Base-by-base conservation (phyloP, 2,113 vertebrate species). In the Lophura nycthemera region DNA sequence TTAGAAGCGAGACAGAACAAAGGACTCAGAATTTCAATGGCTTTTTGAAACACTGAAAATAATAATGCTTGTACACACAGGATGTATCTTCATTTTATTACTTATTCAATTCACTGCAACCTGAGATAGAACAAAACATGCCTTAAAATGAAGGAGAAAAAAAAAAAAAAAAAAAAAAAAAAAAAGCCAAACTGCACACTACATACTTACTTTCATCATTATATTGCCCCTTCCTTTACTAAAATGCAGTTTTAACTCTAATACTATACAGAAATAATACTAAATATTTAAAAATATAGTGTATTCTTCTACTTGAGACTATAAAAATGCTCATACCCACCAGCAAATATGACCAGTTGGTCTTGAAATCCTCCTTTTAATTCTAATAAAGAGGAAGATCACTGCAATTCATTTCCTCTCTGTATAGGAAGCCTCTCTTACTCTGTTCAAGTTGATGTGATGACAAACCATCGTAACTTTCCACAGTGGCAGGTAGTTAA, bases 191-290 rank as follows among this genome's bases (percentile, higher is more conserved):
- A 69, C 8, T 11, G 77, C 4, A 2, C 11, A 45, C 5, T 2
- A 29, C 66, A 2, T 17, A 25, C 45, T 78, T 36, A 4, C 5
- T 78, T 78, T 89, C 16, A 76, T 27, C 14, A 32, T 16, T 47
- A 20, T 8, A 34, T 10, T 69, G 11, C 67, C 10, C 47, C 42
- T 18, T 14, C 2, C 8, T 89, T 56, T 42, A 71, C 5, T 45
- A 42, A 77, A 70, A 20, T 19, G 24, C 12, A 48, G 7, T 45
- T 20, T 82, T 78, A 72, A 67, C 60, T 72, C 21, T 45, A 15
- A 71, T 29, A 4, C 2, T 3, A 38, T 1, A 2, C 0, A 3
- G 45, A 88, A 67, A 93, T 20, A 1, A 2, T 8, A 8, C 1
- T 24, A 24, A 25, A 5, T 15, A 47, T 5, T 80, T 65, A 4